Conservation (phyloP, 2,797 vertebrate species). For the Periophthalmus magnuspinnatus region DNA sequence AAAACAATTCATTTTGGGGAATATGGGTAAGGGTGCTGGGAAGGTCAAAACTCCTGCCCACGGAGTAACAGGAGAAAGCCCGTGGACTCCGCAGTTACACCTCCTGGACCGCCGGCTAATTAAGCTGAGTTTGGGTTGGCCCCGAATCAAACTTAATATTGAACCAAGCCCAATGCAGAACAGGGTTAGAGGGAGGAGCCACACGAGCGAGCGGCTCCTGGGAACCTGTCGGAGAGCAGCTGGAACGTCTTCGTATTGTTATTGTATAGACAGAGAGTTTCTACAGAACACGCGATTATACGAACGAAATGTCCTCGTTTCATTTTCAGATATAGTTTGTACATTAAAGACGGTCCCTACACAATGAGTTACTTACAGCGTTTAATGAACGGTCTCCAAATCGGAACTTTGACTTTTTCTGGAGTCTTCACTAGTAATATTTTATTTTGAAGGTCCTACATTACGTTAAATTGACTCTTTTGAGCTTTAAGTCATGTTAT, state of each 20-base stretch:
- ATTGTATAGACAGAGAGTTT: not conserved
- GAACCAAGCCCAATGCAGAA: constrained; percentile 57
- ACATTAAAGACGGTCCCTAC: too few relatives aligned
- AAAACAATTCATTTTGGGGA: constrained; percentile 62
- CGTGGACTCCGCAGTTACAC: constrained; percentile 52
- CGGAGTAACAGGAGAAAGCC: constrained; percentile 46
- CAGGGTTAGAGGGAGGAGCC: constrained; percentile 46
- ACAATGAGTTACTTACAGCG: too few relatives aligned
- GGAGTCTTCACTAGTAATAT: too few relatives aligned
- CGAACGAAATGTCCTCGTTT: not conserved
- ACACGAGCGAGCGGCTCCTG: constrained; percentile 42
- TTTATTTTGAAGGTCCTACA: too few relatives aligned
- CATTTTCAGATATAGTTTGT: too few relatives aligned
- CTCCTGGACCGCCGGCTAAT: constrained; percentile 64
- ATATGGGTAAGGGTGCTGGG: constrained; percentile 44
- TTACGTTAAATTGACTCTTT: too few relatives aligned
- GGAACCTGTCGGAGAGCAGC: constrained; percentile 42
- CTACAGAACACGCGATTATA: not conserved
- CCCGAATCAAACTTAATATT: constrained; percentile 64
- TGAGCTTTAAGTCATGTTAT: too few relatives aligned
- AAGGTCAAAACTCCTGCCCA: constrained; percentile 58
- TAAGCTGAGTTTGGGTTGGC: constrained; percentile 71
- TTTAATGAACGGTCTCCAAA: too few relatives aligned
- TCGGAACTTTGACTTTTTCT: too few relatives aligned
- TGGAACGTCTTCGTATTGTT: not conserved